Conservation (phyloP, 1,140 invertebrate genomes). For the Drosophila chauvacae region DNA sequence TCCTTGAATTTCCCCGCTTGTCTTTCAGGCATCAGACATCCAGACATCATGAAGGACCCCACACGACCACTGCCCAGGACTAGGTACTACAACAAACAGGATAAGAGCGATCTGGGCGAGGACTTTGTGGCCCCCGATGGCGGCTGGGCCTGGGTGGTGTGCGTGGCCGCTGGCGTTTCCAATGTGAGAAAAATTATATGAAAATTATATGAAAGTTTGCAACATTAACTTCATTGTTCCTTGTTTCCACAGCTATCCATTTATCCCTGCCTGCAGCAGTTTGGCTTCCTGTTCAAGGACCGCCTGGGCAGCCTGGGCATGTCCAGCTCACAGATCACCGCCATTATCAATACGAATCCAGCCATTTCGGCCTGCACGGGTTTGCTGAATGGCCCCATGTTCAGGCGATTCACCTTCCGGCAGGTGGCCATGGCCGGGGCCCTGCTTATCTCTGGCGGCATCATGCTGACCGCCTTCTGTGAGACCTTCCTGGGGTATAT, state of each 20-base stretch:
- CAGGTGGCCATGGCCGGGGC: slow-evolving; percentile 87
- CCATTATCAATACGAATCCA: slow-evolving; percentile 88
- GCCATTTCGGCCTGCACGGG: slow-evolving; percentile 88
- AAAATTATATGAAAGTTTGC: neutral
- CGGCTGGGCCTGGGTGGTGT: slow-evolving; percentile 83
- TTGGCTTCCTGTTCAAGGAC: slow-evolving; percentile 88
- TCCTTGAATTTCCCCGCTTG: neutral
- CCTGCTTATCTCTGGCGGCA: slow-evolving; percentile 85
- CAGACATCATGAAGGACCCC: slow-evolving; percentile 32
- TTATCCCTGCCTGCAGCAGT: slow-evolving; percentile 88
- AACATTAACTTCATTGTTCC: slow-evolving; percentile 3
- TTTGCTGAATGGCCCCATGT: slow-evolving; percentile 88
- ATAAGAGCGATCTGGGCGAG: slow-evolving; percentile 79
- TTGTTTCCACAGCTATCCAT: slow-evolving; percentile 86
- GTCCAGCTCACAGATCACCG: slow-evolving; percentile 87
- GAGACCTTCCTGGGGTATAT: slow-evolving; percentile 87
- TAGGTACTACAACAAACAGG: slow-evolving; percentile 61
- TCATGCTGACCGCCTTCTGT: slow-evolving; percentile 86
- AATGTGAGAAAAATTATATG: slow-evolving; percentile 58
- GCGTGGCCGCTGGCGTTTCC: slow-evolving; percentile 77
- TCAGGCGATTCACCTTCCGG: slow-evolving; percentile 87
- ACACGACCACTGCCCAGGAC: slow-evolving; percentile 53
- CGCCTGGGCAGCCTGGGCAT: slow-evolving; percentile 86
- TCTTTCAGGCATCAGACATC: neutral
- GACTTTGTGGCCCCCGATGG: slow-evolving; percentile 82